Conservation (phyloP, 2,888 invertebrate genomes). For the Lapara coniferarum region DNA sequence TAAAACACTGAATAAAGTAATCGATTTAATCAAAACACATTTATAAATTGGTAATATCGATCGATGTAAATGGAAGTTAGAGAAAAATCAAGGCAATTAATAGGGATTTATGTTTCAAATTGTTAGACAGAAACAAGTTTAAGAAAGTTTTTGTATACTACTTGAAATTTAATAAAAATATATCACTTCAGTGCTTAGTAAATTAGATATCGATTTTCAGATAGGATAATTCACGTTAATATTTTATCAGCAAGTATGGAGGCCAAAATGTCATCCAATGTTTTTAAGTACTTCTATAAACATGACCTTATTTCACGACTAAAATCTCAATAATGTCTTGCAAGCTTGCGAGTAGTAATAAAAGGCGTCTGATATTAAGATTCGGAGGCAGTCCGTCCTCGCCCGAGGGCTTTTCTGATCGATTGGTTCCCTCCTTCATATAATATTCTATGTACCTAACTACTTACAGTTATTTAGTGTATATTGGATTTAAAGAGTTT, state of each 20-base stretch:
- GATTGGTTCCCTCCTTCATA: conserved; percentile 51
- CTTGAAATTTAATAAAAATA: too few species aligned
- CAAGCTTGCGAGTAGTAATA: conserved; percentile 52
- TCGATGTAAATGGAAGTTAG: background rate
- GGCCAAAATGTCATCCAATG: too few species aligned
- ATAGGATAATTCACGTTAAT: too few species aligned
- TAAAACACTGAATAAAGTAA: background rate
- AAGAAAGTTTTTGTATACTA: too few species aligned
- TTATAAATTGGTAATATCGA: background rate
- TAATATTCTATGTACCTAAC: conserved; percentile 23
- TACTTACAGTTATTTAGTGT: background rate
- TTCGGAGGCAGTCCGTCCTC: conserved; percentile 61
- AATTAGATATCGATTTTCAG: too few species aligned
- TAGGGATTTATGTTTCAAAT: too few species aligned
- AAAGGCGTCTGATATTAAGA: conserved; percentile 71
- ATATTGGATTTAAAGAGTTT: background rate
- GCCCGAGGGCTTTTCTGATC: conserved; percentile 57
- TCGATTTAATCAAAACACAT: background rate
- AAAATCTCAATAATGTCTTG: conserved; percentile 25
- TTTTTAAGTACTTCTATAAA: background rate
- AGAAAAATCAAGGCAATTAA: too few species aligned
- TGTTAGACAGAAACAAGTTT: too few species aligned
- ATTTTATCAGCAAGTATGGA: too few species aligned
- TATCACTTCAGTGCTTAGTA: too few species aligned
- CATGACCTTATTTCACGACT: conserved; percentile 4